Conservation (phyloP, 2,888 invertebrate genomes). For the Bhutanitis thaidina region DNA sequence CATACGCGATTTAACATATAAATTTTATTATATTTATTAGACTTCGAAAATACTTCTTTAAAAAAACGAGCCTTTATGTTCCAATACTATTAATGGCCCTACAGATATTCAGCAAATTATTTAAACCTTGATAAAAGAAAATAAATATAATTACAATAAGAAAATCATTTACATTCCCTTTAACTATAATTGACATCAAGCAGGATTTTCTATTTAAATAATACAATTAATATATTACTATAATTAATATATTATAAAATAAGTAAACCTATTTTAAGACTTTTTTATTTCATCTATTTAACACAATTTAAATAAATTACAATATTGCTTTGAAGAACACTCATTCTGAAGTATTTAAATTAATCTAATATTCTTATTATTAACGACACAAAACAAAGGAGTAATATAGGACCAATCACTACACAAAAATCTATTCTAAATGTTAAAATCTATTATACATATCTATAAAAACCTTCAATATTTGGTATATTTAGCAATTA, state of each 20-base stretch:
- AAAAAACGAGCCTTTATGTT: conserved; percentile 5
- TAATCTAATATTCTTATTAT: conserved; percentile 11
- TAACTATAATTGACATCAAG: conserved; percentile 77
- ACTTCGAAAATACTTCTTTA: conserved; percentile 7
- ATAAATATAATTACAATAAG: conserved; percentile 51
- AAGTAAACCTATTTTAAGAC: conserved; percentile 5
- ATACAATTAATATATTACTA: conserved; percentile 16
- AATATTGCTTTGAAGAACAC: conserved; percentile 18
- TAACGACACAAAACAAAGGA: conserved; percentile 1
- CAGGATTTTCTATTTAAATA: conserved; percentile 45
- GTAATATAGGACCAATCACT: conserved; percentile 6
- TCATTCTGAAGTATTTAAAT: conserved; percentile 3
- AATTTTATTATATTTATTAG: conserved; percentile 1
- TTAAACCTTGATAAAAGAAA: conserved; percentile 31
- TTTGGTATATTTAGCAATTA: conserved; percentile 63
- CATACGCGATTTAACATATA: conserved; percentile 11
- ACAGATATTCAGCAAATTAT: conserved; percentile 35
- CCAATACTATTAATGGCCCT: conserved; percentile 35
- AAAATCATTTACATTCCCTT: conserved; percentile 45
- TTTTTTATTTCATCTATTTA: neutral
- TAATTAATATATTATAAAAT: conserved; percentile 4
- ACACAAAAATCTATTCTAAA: neutral
- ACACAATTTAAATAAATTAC: conserved; percentile 18
- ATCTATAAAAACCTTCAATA: conserved; percentile 34
- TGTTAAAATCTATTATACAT: conserved; percentile 6